Evolutionary conservation across 2,113 vertebrate genomes (phyloP).

Genomic region (Sisor rabdophorus): DNA sequence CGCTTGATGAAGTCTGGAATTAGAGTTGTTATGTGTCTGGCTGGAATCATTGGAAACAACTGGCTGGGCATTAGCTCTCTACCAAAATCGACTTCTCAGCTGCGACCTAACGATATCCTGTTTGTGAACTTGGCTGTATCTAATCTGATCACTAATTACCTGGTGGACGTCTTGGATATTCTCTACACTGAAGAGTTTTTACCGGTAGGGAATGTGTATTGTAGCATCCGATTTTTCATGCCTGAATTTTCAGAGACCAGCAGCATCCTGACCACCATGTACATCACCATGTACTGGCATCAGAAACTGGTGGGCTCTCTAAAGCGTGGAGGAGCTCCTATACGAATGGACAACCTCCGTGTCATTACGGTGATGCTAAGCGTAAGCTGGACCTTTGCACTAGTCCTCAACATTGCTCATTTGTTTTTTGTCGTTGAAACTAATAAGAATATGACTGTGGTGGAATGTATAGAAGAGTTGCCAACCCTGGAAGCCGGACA

Average conservation of each 20-base stretch:
- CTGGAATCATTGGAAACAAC: slow-evolving; percentile 69
- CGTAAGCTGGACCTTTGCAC: slow-evolving; percentile 62
- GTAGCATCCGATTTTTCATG: slow-evolving; percentile 57
- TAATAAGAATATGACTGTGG: slow-evolving; percentile 41
- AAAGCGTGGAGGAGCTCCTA: slow-evolving; percentile 57
- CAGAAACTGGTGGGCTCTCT: slow-evolving; percentile 72
- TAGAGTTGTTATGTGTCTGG: slow-evolving; percentile 61
- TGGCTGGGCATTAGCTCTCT: slow-evolving; percentile 62
- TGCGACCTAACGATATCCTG: slow-evolving; percentile 64
- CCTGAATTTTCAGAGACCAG: slow-evolving; percentile 69
- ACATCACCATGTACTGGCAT: slow-evolving; percentile 71
- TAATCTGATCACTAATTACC: slow-evolving; percentile 72
- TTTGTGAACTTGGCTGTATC: slow-evolving; percentile 71
- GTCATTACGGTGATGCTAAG: slow-evolving; percentile 55
- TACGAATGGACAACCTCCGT: slow-evolving; percentile 61
- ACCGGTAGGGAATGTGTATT: slow-evolving; percentile 60
- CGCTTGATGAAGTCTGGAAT: slow-evolving; percentile 55
- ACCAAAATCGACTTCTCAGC: slow-evolving; percentile 47
- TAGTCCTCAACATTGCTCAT: slow-evolving; percentile 61
- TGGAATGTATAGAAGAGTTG: slow-evolving; percentile 56
- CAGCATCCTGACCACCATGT: slow-evolving; percentile 70
- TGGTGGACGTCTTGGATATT: slow-evolving; percentile 69
- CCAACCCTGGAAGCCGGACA: slow-evolving; percentile 33
- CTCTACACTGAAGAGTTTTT: slow-evolving; percentile 57
- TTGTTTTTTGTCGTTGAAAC: slow-evolving; percentile 46